These are phyloP conservation scores for Bilobella aurantiaca DNA, from an alignment of 1,140 invertebrate genomes.

Conservation along the genomic window DNA sequence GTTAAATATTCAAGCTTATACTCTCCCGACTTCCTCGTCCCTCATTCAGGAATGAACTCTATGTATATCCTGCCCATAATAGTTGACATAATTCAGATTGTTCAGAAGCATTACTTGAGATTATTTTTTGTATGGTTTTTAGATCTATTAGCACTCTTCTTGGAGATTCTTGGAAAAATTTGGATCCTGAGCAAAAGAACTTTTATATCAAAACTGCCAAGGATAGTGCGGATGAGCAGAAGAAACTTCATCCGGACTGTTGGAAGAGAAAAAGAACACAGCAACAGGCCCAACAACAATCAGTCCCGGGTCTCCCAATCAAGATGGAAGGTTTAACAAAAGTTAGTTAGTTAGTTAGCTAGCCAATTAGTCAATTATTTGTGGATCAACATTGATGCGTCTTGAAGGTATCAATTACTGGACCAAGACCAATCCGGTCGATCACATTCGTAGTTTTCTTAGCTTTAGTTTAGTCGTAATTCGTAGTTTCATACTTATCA, in stretches of 20 bases:
- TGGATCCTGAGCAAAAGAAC: conserved; percentile 41
- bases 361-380: no score
- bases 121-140: conserved; percentile 19
- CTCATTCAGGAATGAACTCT: no score
- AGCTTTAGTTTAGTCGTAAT: no score
- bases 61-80: no score
- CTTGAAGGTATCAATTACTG: background rate
- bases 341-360: background rate
- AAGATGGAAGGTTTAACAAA: background rate
- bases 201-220: conserved; percentile 43
- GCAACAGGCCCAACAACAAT: background rate
- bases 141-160: conserved; percentile 49
- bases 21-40: background rate
- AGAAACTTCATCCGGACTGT: conserved; percentile 48
- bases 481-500: background rate
- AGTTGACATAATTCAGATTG: no score
- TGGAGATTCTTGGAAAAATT: conserved; percentile 46
- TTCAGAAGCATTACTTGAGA: no score
- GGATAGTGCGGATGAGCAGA: conserved; percentile 46
- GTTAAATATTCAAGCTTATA: no score
- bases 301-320: background rate
- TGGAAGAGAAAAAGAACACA: conserved; percentile 48
- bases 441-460: no score
- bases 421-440: background rate
- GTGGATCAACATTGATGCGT: no score